These are phyloP conservation scores for Spondyliosoma cantharus DNA, from an alignment of 2,797 vertebrate species.

Conservation along the genomic window DNA sequence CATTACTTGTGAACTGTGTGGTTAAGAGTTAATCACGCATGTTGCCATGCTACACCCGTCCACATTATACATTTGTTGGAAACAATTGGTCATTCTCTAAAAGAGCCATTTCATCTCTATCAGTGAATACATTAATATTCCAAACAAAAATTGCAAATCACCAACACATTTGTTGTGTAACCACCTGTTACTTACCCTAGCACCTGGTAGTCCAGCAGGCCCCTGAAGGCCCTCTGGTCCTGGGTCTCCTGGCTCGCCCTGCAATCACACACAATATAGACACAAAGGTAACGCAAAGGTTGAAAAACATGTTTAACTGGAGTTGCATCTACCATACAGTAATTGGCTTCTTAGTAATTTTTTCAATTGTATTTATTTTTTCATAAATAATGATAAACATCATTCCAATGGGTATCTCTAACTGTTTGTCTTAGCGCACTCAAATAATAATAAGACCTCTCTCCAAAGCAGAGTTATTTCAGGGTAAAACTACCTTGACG, in stretches of 20 bases:
- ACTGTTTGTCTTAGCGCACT: neutral
- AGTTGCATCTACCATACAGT: too few relatives aligned
- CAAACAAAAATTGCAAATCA: neutral
- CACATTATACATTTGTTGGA: neutral
- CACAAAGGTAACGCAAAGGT: neutral
- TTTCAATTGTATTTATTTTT: neutral
- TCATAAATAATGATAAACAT: neutral
- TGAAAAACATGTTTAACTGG: neutral
- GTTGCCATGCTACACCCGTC: neutral
- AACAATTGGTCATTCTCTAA: neutral
- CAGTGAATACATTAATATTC: neutral
- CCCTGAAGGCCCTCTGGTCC: slow-evolving; percentile 83
- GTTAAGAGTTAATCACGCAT: neutral
- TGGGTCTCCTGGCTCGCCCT: slow-evolving; percentile 83
- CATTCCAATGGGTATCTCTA: neutral
- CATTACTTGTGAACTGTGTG: too few relatives aligned
- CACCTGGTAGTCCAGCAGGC: slow-evolving; percentile 83
- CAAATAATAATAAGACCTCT: neutral
- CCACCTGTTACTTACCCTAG: slow-evolving; percentile 75
- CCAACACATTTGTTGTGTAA: neutral
- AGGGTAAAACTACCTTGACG: slow-evolving; percentile 78
- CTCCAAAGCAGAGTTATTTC: neutral
- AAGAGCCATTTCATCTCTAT: neutral
- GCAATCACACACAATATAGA: slow-evolving; percentile 32
- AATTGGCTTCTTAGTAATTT: neutral